Base-by-base conservation (phyloP, 2,888 invertebrate species). In the Rhagophthalmus giganteus region DNA sequence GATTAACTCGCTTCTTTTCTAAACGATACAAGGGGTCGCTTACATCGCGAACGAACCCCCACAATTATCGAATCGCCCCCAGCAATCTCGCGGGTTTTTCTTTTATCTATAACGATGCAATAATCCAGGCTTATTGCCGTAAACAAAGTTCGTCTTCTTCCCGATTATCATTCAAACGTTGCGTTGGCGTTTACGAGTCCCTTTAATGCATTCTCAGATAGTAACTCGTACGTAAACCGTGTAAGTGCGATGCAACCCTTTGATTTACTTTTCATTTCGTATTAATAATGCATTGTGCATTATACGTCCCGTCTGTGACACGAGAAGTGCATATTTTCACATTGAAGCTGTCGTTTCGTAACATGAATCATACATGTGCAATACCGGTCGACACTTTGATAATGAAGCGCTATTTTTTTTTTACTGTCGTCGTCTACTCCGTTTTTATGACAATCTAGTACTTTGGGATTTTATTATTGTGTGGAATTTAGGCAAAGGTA, bases 351-450 rank as follows among this genome's bases (percentile, higher is more conserved):
- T 73, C 73, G 73, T 69, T 67, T 68, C 63, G 63, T 65, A 70
- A 72, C 72, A 74, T 74, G 74, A 72, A 73, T 74, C 73, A 74
- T 71, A 70, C 68, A 70, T 68, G 71, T 73, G 70, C 72, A 71
- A 72, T 73, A 72, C 69, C 67, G 69, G 72, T 74, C 72, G 74
- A 74, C 73, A 74, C 71, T 70, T 71, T 69, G 68, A 72, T 73
- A 73, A 73, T 73, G 73, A 73, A 73, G 70, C 71, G 69, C 58
- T 48, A 52, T 57, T 57, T 57, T 58, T 55, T 63, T 66, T 64
- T 66, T 62, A 13, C 64, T 58, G 55, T 33, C 60, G 61, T 62
- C 63, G 62, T 61, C 65, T 66, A 64, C 67, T 65, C 67, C 64
- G 68, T 70, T 71, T 51, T 71, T 61, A 69, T 69, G 67, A 68